Conservation (phyloP, 2,888 invertebrate species). For the Cerceris ruficornis region DNA sequence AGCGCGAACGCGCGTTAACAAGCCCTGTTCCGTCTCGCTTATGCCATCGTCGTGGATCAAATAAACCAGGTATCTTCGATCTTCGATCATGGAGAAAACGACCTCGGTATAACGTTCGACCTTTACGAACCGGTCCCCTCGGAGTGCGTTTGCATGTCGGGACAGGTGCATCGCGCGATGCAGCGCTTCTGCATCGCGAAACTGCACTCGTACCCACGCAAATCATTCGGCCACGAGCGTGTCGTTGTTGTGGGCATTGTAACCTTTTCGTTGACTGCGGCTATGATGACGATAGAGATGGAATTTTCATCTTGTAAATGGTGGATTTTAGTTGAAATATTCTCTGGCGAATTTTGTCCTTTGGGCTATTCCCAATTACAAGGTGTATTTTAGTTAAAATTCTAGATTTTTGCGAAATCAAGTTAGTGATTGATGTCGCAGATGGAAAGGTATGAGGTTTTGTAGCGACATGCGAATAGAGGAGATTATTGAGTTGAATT, state of each 20-base stretch:
- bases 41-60: constrained; percentile 28
- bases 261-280: too few relatives aligned
- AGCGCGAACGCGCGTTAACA: neutral
- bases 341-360: too few relatives aligned
- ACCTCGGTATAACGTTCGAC: constrained; percentile 67
- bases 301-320: too few relatives aligned
- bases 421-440: too few relatives aligned
- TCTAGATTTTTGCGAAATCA: too few relatives aligned
- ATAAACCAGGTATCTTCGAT: constrained; percentile 40
- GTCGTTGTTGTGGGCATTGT: neutral
- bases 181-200: constrained; percentile 7
- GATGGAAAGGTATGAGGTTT: too few relatives aligned
- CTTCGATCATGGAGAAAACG: constrained; percentile 59
- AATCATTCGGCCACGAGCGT: neutral
- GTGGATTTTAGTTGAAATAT: too few relatives aligned
- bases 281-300: too few relatives aligned
- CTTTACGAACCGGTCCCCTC: constrained; percentile 67
- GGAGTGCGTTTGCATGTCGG: constrained; percentile 55
- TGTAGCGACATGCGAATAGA: too few relatives aligned
- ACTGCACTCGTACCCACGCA: constrained; percentile 2
- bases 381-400: too few relatives aligned
- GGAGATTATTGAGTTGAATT: too few relatives aligned
- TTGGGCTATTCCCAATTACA: too few relatives aligned
- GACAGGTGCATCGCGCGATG: constrained; percentile 55
- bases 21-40: neutral